Evolutionary conservation across 2,888 invertebrate species (phyloP).

Genomic region (Chloroclystis v-ata): DNA sequence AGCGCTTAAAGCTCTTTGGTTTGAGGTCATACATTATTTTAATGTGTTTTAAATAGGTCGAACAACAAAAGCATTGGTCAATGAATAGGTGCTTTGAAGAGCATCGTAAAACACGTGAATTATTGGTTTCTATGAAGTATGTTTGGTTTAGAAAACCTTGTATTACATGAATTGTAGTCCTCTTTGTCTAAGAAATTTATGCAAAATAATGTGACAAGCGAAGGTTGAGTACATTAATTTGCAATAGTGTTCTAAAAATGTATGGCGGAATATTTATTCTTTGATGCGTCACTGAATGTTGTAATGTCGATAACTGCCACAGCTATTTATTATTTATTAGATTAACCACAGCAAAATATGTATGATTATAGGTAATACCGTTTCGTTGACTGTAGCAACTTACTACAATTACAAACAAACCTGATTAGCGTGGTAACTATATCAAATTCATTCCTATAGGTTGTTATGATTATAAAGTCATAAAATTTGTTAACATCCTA

Average conservation of each 20-base stretch:
- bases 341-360: too few species aligned
- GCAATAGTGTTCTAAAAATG: background rate
- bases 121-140: conserved; percentile 12
- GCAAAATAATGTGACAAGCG: background rate
- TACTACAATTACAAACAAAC: too few species aligned
- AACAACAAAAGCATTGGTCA: conserved; percentile 53
- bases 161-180: background rate
- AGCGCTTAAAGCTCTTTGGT: conserved; percentile 42
- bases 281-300: too few species aligned
- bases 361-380: too few species aligned
- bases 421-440: too few species aligned
- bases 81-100: conserved; percentile 37
- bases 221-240: conserved; percentile 3
- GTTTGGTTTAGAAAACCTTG: conserved; percentile 13
- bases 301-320: too few species aligned
- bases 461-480: too few species aligned
- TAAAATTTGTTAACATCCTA: too few species aligned
- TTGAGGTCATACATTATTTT: conserved; percentile 57
- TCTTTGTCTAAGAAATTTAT: conserved; percentile 4
- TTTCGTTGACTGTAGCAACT: too few species aligned
- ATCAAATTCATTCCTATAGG: too few species aligned
- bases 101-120: conserved; percentile 24
- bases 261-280: too few species aligned
- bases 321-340: too few species aligned
- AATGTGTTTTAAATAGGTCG: conserved; percentile 59